A percentile compares a stretch with the other conserved stretches of the same genome.
phyloP scores from a whole-genome alignment of 2,113 vertebrate species.

The Percina caprodes region DNA sequence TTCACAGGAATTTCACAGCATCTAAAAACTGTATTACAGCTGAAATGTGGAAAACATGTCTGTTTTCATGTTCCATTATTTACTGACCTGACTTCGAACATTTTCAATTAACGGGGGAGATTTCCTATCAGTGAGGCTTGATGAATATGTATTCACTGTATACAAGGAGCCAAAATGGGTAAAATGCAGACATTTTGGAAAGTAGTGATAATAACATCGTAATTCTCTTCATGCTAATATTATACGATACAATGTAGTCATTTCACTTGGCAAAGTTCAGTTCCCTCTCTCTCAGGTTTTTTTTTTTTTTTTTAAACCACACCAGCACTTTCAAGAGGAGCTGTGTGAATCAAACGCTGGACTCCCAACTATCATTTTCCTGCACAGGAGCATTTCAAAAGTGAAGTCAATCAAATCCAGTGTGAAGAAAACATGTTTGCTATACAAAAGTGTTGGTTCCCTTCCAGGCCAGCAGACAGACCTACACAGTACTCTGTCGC shows the following conservation, averaged over 20 bases:
- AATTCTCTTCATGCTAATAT: slow-evolving; percentile 56
- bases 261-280: slow-evolving; percentile 42
- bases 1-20: slow-evolving; percentile 79
- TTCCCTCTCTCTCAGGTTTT: too few relatives aligned
- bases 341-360: slow-evolving; percentile 35
- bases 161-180: too few relatives aligned
- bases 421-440: slow-evolving; percentile 64
- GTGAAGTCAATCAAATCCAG: slow-evolving; percentile 38
- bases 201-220: slow-evolving; percentile 55
- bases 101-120: slow-evolving; percentile 32
- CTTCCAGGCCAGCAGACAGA: slow-evolving; percentile 61
- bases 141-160: slow-evolving; percentile 68
- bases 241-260: slow-evolving; percentile 42
- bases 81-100: slow-evolving; percentile 56
- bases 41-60: slow-evolving; percentile 72
- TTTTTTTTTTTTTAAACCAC: slow-evolving; percentile 5
- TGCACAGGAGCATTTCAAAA: slow-evolving; percentile 31
- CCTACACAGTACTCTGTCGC: slow-evolving; percentile 78
- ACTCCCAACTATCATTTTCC: slow-evolving; percentile 44
- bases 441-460: slow-evolving; percentile 47
- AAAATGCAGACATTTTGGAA: slow-evolving; percentile 51
- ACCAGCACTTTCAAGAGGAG: slow-evolving; percentile 17
- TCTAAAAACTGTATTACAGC: slow-evolving; percentile 72
- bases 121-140: slow-evolving; percentile 40
- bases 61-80: slow-evolving; percentile 70